A percentile compares a stretch with the other conserved stretches of the same genome.
Evolutionary conservation across 2,113 vertebrate genomes (phyloP).

Genomic region (Chinchilla lanigera): DNA sequence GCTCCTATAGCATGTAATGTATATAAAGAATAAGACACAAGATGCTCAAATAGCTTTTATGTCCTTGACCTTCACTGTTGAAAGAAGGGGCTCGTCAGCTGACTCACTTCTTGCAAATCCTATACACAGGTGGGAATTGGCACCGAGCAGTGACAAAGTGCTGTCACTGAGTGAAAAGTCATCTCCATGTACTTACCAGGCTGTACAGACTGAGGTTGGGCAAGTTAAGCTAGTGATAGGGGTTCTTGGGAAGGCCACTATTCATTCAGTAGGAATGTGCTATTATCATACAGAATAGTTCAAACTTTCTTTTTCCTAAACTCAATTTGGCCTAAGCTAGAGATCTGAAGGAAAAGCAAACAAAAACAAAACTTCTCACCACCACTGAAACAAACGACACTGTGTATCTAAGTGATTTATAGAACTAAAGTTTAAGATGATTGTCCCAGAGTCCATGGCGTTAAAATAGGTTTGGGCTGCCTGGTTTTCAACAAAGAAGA

Average conservation of each 20-base stretch:
- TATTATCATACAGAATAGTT: conserved; percentile 26
- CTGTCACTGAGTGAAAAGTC: conserved; percentile 38
- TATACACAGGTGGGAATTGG: neutral
- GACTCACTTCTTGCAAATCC: conserved; percentile 6
- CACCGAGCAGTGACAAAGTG: neutral
- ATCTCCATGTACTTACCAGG: neutral
- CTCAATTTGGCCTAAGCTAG: conserved; percentile 57
- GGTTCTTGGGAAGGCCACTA: neutral
- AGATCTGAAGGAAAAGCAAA: conserved; percentile 51
- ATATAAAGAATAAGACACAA: conserved; percentile 81
- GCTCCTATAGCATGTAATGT: conserved; percentile 69
- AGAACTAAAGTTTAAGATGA: conserved; percentile 68
- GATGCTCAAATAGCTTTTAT: conserved; percentile 64
- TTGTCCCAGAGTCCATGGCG: conserved; percentile 60
- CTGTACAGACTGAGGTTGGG: neutral
- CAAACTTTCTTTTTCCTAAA: conserved; percentile 52
- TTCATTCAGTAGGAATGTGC: conserved; percentile 42
- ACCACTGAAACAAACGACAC: conserved; percentile 73
- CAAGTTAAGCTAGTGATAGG: neutral
- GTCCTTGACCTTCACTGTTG: conserved; percentile 57
- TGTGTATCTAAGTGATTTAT: conserved; percentile 53
- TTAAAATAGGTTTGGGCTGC: conserved; percentile 49
- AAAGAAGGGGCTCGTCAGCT: conserved; percentile 53
- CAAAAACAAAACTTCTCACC: conserved; percentile 59
- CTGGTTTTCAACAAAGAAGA: conserved; percentile 13